These are phyloP conservation scores for Scaptomyza flava DNA, from an alignment of 2,888 invertebrate species.

Conservation along the genomic window DNA sequence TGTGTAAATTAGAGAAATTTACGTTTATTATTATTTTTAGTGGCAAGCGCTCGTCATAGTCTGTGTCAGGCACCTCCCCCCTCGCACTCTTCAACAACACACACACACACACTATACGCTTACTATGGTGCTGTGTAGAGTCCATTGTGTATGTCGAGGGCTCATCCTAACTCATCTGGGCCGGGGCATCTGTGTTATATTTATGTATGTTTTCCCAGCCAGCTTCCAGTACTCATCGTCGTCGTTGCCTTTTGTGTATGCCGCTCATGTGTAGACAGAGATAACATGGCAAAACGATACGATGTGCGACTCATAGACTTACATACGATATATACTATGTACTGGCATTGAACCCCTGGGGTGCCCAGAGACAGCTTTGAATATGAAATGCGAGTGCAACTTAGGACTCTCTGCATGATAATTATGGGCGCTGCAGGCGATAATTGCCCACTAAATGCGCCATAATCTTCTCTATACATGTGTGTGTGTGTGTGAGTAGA, in stretches of 20 bases:
- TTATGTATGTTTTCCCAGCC: slow-evolving; percentile 64
- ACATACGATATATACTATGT: not conserved
- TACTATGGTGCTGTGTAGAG: too few relatives aligned
- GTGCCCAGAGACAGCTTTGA: slow-evolving; percentile 51
- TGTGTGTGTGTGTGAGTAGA: slow-evolving; percentile 16
- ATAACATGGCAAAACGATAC: slow-evolving; percentile 60
- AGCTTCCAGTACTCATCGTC: slow-evolving; percentile 10
- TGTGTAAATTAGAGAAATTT: slow-evolving; percentile 75
- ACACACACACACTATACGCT: too few relatives aligned
- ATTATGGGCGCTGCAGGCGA: slow-evolving; percentile 77
- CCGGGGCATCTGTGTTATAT: slow-evolving; percentile 69
- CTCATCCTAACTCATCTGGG: slow-evolving; percentile 45
- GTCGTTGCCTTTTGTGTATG: slow-evolving; percentile 56
- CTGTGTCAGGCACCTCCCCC: not conserved
- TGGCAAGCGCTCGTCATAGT: slow-evolving; percentile 68
- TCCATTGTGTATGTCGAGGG: slow-evolving; percentile 59
- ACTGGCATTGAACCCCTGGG: slow-evolving; percentile 11
- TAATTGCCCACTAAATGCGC: slow-evolving; percentile 75
- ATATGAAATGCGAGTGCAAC: slow-evolving; percentile 72
- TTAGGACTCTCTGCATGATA: slow-evolving; percentile 66
- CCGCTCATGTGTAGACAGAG: slow-evolving; percentile 67
- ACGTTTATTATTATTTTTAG: slow-evolving; percentile 80
- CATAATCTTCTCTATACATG: slow-evolving; percentile 52
- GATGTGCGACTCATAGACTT: slow-evolving; percentile 12
- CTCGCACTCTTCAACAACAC: too few relatives aligned